Base-by-base conservation (phyloP, 2,888 invertebrate species). In the Euproctis similis region DNA sequence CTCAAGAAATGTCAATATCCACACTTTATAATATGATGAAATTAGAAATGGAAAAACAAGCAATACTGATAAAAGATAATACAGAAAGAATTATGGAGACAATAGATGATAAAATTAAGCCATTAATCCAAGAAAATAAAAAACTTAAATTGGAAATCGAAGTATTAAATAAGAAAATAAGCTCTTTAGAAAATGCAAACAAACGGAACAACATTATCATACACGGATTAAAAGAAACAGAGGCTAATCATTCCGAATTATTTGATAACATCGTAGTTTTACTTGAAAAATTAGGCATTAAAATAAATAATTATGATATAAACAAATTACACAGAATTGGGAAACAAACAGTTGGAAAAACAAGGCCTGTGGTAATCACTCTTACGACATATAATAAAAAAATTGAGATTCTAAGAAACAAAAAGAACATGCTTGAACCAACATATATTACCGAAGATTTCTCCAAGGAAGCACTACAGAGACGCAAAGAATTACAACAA, bases 231-330 rank as follows among this genome's bases (percentile, higher is more conserved):
- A 18, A 2, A 4, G 18, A 18, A 18, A 18, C 18, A 8, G 18
- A 18, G 7, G n/a, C 2, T 3, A 18, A 14, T n/a, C n/a, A n/a
- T n/a, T n/a, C 14, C 6, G 14, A 14, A 14, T 6, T 14, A 4
- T 14, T 4, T 14, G 6, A 14, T 4, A 14, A 4, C 4, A 14
- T 14, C 6, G 6, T 14, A 4, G 4, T 4, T 4, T 16, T 16
- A 6, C 16, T 16, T 16, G 16, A 16, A 16, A 16, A 16, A 16
- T 16, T 16, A 6, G 16, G 16, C 4, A 16, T 16, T 5, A 16
- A 16, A 16, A 16, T 16, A 5, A 5, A 16, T 16, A 16, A 16
- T 6, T 16, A 16, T 16, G 45, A 31, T 36, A 35, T 42, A 31
- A 25, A 1, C 5, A 12, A 12, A 23, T 23, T 12, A 16, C 16